These are phyloP conservation scores for Ichneumoninae sp. DNA, from an alignment of 2,888 invertebrate species.

Conservation along the genomic window DNA sequence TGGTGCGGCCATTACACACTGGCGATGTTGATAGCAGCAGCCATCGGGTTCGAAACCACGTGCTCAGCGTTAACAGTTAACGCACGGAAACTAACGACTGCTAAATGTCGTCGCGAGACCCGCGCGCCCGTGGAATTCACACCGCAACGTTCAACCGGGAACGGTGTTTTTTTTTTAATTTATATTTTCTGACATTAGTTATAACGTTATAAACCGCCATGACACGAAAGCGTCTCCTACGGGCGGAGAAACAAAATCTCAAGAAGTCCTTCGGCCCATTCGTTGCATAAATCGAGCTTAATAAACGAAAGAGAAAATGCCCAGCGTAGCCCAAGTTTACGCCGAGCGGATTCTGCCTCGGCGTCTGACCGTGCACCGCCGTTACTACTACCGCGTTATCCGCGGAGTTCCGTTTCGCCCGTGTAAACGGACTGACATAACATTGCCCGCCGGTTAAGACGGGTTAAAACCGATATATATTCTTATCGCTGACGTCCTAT, in stretches of 20 bases:
- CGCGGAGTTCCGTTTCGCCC: not conserved
- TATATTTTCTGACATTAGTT: too few relatives aligned
- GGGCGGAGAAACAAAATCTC: too few relatives aligned
- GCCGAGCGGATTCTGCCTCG: not conserved
- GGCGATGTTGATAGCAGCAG: conserved; percentile 19
- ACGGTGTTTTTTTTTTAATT: not conserved
- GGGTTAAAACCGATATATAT: not conserved
- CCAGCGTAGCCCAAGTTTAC: not conserved
- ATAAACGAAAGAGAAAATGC: not conserved
- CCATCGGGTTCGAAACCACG: conserved; percentile 51
- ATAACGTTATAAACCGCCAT: not conserved
- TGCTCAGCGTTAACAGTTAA: conserved; percentile 49
- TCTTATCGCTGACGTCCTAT: not conserved
- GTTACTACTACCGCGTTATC: conserved; percentile 44
- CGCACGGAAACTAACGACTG: conserved; percentile 58
- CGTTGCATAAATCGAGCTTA: not conserved
- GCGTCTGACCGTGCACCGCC: conserved; percentile 37
- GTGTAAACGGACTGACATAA: conserved; percentile 18
- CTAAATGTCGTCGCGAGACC: conserved; percentile 29
- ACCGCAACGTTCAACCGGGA: not conserved
- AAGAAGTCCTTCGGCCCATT: not conserved
- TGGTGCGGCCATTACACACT: conserved; percentile 29
- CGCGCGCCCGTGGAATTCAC: conserved; percentile 1
- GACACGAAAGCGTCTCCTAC: not conserved
- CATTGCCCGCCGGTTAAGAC: not conserved